Conservation (phyloP, 1,140 invertebrate species). For the Drosophila melanica region DNA sequence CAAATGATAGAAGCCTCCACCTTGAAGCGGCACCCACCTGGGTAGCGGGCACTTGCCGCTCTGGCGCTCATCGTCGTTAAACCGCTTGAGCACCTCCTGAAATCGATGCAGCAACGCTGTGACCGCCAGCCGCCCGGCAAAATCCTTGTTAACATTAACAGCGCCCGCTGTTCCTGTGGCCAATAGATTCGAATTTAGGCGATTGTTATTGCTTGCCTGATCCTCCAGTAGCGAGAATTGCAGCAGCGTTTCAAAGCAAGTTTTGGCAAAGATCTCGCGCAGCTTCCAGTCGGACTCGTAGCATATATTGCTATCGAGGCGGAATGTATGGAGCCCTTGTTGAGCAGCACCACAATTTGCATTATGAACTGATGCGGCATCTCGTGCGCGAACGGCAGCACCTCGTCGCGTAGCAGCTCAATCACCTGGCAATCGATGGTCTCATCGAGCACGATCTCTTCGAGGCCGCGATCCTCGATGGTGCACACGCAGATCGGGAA, state of each 20-base stretch:
- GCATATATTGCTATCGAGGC: constrained; percentile 89
- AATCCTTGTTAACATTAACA: constrained; percentile 85
- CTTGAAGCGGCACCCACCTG: constrained; percentile 86
- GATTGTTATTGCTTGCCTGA: constrained; percentile 80
- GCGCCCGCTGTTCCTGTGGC: constrained; percentile 59
- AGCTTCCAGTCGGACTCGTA: constrained; percentile 93
- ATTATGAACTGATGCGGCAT: constrained; percentile 95
- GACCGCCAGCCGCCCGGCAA: constrained; percentile 94
- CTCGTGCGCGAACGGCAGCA: constrained; percentile 91
- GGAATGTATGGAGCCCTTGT: constrained; percentile 97
- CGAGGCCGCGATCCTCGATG: constrained; percentile 88
- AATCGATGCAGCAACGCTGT: constrained; percentile 95
- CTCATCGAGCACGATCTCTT: constrained; percentile 93
- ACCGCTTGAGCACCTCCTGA: constrained; percentile 95
- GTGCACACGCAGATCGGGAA: constrained; percentile 88
- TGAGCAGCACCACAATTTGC: constrained; percentile 94
- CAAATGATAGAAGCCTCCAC: neutral
- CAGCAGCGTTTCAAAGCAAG: constrained; percentile 97
- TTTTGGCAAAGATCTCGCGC: constrained; percentile 97
- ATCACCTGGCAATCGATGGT: constrained; percentile 94
- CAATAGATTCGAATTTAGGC: constrained; percentile 69
- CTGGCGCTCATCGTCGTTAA: constrained; percentile 92
- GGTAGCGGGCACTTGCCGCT: constrained; percentile 96
- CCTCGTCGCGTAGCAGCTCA: constrained; percentile 92
- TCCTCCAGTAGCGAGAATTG: constrained; percentile 95